A percentile compares a stretch with the other conserved stretches of the same genome.
These are phyloP conservation scores for Megaceryle maxima DNA, from an alignment of 2,113 vertebrate species.

Conservation along the genomic window DNA sequence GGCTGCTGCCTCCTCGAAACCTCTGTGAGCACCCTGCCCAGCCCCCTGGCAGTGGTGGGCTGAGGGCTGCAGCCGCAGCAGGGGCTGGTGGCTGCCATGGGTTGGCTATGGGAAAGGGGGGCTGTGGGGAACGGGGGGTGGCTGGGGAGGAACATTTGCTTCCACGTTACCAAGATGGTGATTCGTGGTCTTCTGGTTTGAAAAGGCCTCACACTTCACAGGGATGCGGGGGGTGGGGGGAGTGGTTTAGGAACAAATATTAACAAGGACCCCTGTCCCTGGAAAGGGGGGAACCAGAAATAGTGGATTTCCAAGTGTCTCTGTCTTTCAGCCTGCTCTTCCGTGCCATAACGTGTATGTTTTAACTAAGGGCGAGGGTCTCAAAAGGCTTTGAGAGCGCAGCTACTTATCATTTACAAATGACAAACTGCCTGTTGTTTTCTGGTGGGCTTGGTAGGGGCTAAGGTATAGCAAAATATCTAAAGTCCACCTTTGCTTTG, in stretches of 20 bases:
- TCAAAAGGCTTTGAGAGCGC: constrained; percentile 45
- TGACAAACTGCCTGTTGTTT: constrained; percentile 68
- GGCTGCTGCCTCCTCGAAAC: not conserved
- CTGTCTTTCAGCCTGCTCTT: constrained; percentile 47
- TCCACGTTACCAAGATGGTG: rapidly evolving
- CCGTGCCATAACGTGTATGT: constrained; percentile 44
- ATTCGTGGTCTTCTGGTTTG: not conserved
- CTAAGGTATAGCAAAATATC: constrained; percentile 36
- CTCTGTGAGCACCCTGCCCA: not conserved
- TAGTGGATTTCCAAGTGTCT: not conserved
- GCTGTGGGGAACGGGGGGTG: not conserved
- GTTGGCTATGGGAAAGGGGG: rapidly evolving
- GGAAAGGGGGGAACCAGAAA: not conserved
- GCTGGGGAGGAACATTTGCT: not conserved
- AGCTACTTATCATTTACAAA: constrained; percentile 52
- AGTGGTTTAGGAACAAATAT: not conserved
- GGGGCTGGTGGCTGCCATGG: not conserved
- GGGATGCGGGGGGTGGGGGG: not conserved
- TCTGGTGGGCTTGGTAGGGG: constrained; percentile 51
- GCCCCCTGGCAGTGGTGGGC: rapidly evolving
- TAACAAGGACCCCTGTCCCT: not conserved
- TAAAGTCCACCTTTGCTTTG: constrained; percentile 51
- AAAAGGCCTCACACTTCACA: not conserved
- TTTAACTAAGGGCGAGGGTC: not conserved
- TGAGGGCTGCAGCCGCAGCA: not conserved